Percentiles rank a stretch among this genome's conserved stretches.
These are phyloP conservation scores for Drosophila tsacasi DNA, from an alignment of 1,140 invertebrate genomes.

Conservation along the genomic window DNA sequence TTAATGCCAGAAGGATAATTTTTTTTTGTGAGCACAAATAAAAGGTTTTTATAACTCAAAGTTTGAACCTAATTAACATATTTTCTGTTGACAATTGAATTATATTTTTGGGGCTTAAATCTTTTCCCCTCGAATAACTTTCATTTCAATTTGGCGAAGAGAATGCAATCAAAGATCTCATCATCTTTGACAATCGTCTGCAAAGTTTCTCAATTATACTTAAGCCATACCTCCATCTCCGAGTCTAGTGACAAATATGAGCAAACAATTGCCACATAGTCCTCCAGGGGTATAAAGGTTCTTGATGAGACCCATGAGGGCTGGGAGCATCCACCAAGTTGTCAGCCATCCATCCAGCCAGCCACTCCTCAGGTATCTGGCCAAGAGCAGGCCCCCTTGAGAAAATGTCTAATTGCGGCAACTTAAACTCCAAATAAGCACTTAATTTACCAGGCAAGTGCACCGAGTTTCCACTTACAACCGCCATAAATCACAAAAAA, in stretches of 20 bases:
- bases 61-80: slow-evolving; percentile 9
- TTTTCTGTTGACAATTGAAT: slow-evolving; percentile 3
- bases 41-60: neutral
- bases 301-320: slow-evolving; percentile 27
- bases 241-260: slow-evolving; percentile 16
- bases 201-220: slow-evolving; percentile 67
- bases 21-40: neutral
- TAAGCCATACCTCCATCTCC: neutral
- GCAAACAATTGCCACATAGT: slow-evolving; percentile 20
- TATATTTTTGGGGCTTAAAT: slow-evolving; percentile 2
- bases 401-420: slow-evolving; percentile 75
- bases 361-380: slow-evolving; percentile 39
- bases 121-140: slow-evolving; percentile 11
- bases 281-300: slow-evolving; percentile 9
- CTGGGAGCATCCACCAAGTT: slow-evolving; percentile 37
- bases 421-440: slow-evolving; percentile 82
- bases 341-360: slow-evolving; percentile 29
- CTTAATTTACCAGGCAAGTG: slow-evolving; percentile 82
- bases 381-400: slow-evolving; percentile 61
- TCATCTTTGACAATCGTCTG: slow-evolving; percentile 51
- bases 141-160: slow-evolving; percentile 10
- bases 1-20: neutral
- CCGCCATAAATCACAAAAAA: slow-evolving; percentile 52
- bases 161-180: slow-evolving; percentile 25
- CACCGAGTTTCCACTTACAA: slow-evolving; percentile 62